Conservation (phyloP, 2,797 vertebrate genomes). For the Lycodopsis pacificus region DNA sequence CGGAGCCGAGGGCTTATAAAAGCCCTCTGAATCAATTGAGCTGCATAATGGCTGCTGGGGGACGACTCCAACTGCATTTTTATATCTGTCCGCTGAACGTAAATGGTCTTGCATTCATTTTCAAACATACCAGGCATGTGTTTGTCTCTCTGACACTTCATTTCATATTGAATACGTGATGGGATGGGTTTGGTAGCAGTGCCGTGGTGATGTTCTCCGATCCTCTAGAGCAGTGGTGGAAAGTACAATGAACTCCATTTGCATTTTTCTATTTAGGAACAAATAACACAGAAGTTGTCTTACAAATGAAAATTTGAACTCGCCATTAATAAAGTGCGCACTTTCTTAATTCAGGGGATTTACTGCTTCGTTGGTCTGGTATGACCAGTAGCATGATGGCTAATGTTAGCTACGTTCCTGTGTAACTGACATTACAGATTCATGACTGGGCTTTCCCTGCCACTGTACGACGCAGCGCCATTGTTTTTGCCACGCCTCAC, state of each 20-base stretch:
- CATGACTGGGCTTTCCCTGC: neutral
- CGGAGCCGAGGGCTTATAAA: slow-evolving; percentile 77
- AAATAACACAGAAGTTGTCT: neutral
- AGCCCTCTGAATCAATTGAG: slow-evolving; percentile 75
- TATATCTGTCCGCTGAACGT: slow-evolving; percentile 70
- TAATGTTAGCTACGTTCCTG: neutral
- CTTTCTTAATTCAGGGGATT: neutral
- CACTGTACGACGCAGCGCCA: neutral
- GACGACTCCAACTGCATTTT: slow-evolving; percentile 66
- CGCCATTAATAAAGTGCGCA: neutral
- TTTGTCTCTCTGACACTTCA: slow-evolving; percentile 40
- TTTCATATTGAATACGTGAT: slow-evolving; percentile 33
- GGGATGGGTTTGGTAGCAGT: slow-evolving; percentile 22
- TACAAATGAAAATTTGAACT: neutral
- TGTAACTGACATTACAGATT: neutral
- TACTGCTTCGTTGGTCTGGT: neutral
- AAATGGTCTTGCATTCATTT: slow-evolving; percentile 54
- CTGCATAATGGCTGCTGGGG: slow-evolving; percentile 75
- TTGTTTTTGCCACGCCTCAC: neutral
- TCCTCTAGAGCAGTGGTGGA: slow-evolving; percentile 38
- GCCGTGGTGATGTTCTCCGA: slow-evolving; percentile 10
- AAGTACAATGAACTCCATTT: neutral
- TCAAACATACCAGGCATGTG: slow-evolving; percentile 36
- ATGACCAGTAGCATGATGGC: neutral
- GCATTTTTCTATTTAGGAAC: neutral